Evolutionary conservation across 2,113 vertebrate species (phyloP).

Genomic region (Tetraodon nigroviridis): DNA sequence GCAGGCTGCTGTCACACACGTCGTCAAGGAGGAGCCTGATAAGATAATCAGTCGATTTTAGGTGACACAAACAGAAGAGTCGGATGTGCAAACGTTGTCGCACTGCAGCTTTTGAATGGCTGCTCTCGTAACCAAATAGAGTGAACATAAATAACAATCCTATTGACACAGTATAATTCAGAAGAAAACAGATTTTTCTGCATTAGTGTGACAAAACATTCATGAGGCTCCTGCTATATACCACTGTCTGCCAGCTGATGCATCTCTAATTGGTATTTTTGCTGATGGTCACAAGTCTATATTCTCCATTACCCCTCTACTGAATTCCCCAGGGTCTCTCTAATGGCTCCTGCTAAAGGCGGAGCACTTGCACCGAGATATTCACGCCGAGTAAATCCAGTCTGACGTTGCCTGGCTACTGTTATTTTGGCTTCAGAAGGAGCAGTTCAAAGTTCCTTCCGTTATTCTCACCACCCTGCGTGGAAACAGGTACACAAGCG

Average conservation of each 20-base stretch:
- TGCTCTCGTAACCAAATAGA: no score
- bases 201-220: constrained; percentile 14
- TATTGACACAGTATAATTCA: no score
- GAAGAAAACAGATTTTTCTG: no score
- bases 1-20: constrained; percentile 23
- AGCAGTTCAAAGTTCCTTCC: no score
- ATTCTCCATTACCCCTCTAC: constrained; percentile 67
- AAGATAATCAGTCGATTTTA: background rate
- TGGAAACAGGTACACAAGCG: constrained; percentile 43
- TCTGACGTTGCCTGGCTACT: constrained; percentile 25
- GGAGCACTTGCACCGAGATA: constrained; percentile 51
- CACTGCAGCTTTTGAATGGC: background rate
- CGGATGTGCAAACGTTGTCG: no score
- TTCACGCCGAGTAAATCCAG: constrained; percentile 44
- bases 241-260: constrained; percentile 56
- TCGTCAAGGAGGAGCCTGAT: constrained; percentile 4
- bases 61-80: no score
- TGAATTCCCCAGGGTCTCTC: constrained; percentile 48
- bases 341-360: constrained; percentile 63
- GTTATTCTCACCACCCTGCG: constrained; percentile 39
- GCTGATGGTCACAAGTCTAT: constrained; percentile 71
- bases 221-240: constrained; percentile 35
- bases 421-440: constrained; percentile 22
- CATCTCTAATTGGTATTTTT: constrained; percentile 72
- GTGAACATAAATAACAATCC: no score